phyloP scores from a whole-genome alignment of 1,140 invertebrate species.

The Drosophila rhopaloa region DNA sequence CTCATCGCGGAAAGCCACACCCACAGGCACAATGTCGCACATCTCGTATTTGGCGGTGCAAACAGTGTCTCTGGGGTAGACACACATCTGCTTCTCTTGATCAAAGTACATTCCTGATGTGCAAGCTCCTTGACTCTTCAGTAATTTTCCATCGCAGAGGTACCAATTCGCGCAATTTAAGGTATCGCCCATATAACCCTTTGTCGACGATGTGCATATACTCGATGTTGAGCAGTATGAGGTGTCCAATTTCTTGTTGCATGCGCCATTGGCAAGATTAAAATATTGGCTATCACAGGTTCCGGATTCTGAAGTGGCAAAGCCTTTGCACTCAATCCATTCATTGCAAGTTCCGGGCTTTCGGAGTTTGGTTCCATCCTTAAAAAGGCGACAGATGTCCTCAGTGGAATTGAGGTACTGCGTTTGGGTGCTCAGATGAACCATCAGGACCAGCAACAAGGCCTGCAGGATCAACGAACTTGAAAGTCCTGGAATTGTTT shows the following conservation, averaged over 20 bases:
- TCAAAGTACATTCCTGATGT: slow-evolving; percentile 43
- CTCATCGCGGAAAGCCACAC: slow-evolving; percentile 31
- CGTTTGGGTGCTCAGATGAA: slow-evolving; percentile 48
- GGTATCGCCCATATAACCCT: slow-evolving; percentile 42
- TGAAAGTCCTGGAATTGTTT: slow-evolving; percentile 11
- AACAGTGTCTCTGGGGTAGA: slow-evolving; percentile 33
- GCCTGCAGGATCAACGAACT: slow-evolving; percentile 5
- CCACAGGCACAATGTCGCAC: slow-evolving; percentile 46
- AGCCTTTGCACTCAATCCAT: slow-evolving; percentile 50
- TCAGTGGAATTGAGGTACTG: slow-evolving; percentile 16
- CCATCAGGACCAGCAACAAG: slow-evolving; percentile 24
- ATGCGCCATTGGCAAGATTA: slow-evolving; percentile 1
- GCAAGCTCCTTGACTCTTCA: slow-evolving; percentile 37
- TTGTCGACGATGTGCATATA: slow-evolving; percentile 1
- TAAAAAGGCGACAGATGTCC: slow-evolving; percentile 65
- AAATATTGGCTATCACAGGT: slow-evolving; percentile 20
- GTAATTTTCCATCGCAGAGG: slow-evolving; percentile 40
- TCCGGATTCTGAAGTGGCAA: background rate
- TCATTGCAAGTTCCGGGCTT: slow-evolving; percentile 61
- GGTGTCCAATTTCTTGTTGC: slow-evolving; percentile 10
- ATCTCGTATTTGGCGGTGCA: slow-evolving; percentile 56
- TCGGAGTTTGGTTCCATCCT: slow-evolving; percentile 44
- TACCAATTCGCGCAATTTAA: slow-evolving; percentile 61
- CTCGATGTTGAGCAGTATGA: slow-evolving; percentile 46
- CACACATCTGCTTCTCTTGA: slow-evolving; percentile 20